Evolutionary conservation across 2,888 invertebrate genomes (phyloP).

Genomic region (Thymelicus acteon): DNA sequence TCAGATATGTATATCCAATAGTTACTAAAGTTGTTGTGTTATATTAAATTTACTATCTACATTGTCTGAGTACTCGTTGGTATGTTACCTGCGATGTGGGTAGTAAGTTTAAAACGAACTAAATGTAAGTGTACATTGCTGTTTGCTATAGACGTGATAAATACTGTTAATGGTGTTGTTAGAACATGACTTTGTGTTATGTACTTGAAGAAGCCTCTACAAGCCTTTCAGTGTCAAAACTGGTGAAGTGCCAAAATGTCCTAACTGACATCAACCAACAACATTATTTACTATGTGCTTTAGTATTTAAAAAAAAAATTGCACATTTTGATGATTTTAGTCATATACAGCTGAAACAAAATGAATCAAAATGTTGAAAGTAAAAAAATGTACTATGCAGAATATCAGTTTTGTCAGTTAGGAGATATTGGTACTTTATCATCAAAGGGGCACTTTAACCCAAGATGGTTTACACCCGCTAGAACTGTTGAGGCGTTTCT

Average conservation of each 20-base stretch:
- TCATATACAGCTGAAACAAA: background rate
- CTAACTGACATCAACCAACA: background rate
- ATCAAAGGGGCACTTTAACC: background rate
- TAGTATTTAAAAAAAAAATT: too few species aligned
- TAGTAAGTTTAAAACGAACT: slow-evolving; percentile 6
- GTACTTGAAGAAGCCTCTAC: background rate
- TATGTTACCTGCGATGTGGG: slow-evolving; percentile 1
- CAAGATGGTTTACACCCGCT: background rate
- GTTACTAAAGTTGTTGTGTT: slow-evolving; percentile 30
- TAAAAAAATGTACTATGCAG: too few species aligned
- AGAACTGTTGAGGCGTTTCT: too few species aligned
- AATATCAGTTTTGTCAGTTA: background rate
- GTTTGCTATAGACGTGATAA: slow-evolving; percentile 19
- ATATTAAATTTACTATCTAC: slow-evolving; percentile 31
- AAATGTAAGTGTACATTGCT: slow-evolving; percentile 28
- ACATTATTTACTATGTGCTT: background rate
- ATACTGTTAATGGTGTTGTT: slow-evolving; percentile 14
- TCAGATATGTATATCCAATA: slow-evolving; percentile 40
- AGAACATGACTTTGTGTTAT: slow-evolving; percentile 8
- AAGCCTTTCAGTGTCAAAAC: background rate
- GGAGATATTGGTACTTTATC: slow-evolving; percentile 1
- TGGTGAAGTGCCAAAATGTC: background rate
- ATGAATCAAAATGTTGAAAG: background rate
- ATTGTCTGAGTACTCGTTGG: slow-evolving; percentile 18
- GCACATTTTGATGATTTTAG: too few species aligned